Conservation (phyloP, 2,113 vertebrate genomes). For the Corvus hawaiiensis region DNA sequence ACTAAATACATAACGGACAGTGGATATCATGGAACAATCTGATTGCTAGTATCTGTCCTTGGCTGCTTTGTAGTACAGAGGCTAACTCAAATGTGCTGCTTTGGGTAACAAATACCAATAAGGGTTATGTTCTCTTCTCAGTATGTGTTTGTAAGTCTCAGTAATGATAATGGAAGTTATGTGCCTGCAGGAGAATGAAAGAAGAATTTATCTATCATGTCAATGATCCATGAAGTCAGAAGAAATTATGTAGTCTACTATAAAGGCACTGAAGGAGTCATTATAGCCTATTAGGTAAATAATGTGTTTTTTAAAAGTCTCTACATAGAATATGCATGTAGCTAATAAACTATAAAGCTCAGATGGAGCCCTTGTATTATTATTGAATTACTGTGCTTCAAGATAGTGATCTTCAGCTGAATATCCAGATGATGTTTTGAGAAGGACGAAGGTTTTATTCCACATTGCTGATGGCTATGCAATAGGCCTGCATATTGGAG, state of each 20-base stretch:
- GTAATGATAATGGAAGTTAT: slow-evolving; percentile 60
- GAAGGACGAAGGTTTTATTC: not conserved
- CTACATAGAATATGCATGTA: slow-evolving; percentile 14
- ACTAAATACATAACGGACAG: not conserved
- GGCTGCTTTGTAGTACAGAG: not conserved
- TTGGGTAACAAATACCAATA: slow-evolving; percentile 30
- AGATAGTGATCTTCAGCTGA: not conserved
- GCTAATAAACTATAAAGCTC: slow-evolving; percentile 6
- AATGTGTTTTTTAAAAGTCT: slow-evolving; percentile 36
- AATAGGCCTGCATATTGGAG: accelerated
- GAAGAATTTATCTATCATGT: slow-evolving; percentile 33
- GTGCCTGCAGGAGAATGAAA: slow-evolving; percentile 41
- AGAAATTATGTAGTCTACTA: slow-evolving; percentile 47
- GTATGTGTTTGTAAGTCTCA: slow-evolving; percentile 50
- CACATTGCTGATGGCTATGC: not conserved
- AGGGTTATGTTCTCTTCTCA: slow-evolving; percentile 32
- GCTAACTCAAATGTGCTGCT: slow-evolving; percentile 26
- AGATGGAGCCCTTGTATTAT: not conserved
- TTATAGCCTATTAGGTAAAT: slow-evolving; percentile 61
- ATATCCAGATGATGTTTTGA: not conserved
- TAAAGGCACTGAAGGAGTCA: slow-evolving; percentile 21
- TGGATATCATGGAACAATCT: not conserved
- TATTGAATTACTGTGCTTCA: not conserved
- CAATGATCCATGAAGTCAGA: slow-evolving; percentile 64
- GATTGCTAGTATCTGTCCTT: not conserved